Evolutionary conservation across 1,140 invertebrate genomes (phyloP).

Genomic region (Pseudomyrmex sp.): DNA sequence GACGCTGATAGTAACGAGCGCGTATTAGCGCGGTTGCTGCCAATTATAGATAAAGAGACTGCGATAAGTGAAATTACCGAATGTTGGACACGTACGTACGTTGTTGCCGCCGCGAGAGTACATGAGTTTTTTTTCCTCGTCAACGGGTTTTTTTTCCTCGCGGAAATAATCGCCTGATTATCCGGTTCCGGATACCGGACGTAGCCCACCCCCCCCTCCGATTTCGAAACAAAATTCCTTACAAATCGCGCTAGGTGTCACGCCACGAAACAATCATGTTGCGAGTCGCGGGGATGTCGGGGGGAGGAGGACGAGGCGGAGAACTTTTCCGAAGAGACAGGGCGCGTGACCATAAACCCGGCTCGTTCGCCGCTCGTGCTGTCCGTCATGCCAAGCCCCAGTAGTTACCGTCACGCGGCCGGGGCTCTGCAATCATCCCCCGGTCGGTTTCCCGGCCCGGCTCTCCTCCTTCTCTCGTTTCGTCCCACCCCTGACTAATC

Average conservation of each 20-base stretch:
- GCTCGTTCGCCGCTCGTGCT: constrained; percentile 71
- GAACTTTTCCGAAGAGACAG: constrained; percentile 75
- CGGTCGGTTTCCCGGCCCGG: constrained; percentile 67
- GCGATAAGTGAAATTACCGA: constrained; percentile 44
- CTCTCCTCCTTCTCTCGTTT: constrained; percentile 22
- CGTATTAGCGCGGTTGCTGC: constrained; percentile 20
- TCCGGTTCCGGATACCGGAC: constrained; percentile 10
- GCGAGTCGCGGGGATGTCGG: constrained; percentile 27
- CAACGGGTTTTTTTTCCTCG: too few species aligned
- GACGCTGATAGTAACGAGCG: constrained; percentile 22
- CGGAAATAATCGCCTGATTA: not conserved
- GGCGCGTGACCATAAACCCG: constrained; percentile 76
- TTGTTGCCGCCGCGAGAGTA: too few species aligned
- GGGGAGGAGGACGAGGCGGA: constrained; percentile 25
- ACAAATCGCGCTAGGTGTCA: constrained; percentile 71
- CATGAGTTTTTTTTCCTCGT: not conserved
- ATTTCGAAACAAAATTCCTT: constrained; percentile 52
- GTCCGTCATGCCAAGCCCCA: constrained; percentile 81
- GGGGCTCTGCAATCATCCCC: constrained; percentile 79
- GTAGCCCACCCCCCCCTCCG: constrained; percentile 1
- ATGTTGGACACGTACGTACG: not conserved
- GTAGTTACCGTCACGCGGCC: constrained; percentile 84
- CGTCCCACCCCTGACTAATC: constrained; percentile 81
- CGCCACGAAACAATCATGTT: constrained; percentile 66
- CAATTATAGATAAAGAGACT: constrained; percentile 40